Percentiles rank a stretch among this genome's conserved stretches.
phyloP scores from a whole-genome alignment of 92 coral and sea anemone genomes.

The Actinernus sp. region DNA sequence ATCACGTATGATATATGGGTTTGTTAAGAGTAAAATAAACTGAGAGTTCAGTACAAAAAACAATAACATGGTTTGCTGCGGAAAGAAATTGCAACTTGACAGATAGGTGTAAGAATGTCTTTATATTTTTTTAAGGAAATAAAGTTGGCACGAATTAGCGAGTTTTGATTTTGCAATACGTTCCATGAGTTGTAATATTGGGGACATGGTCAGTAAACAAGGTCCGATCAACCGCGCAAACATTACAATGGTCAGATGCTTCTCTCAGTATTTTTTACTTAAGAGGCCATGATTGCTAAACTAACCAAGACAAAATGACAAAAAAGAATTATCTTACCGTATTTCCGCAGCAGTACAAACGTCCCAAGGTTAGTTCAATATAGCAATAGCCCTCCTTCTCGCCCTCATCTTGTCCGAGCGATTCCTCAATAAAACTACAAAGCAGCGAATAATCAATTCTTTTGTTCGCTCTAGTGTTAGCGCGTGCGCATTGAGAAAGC shows the following conservation, averaged over 20 bases:
- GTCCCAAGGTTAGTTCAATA: slow-evolving; percentile 1
- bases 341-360: not conserved
- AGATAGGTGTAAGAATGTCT: no score
- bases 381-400: slow-evolving; percentile 44
- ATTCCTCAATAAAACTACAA: slow-evolving; percentile 40
- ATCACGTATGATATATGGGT: no score
- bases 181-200: not conserved
- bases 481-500: slow-evolving; percentile 80
- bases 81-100: no score
- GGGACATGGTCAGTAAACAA: slow-evolving; percentile 33
- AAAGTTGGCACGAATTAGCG: no score
- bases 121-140: no score
- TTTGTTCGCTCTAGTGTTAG: slow-evolving; percentile 64
- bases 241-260: slow-evolving; percentile 34
- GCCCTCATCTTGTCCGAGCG: slow-evolving; percentile 38
- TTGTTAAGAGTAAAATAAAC: no score
- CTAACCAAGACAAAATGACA: no score
- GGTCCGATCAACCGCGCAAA: slow-evolving; percentile 10
- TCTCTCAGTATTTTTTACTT: no score
- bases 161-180: no score
- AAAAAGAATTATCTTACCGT: not conserved
- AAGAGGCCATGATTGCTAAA: no score
- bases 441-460: slow-evolving; percentile 67
- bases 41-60: no score
- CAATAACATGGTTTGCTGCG: no score